phyloP scores from a whole-genome alignment of 2,797 vertebrate species.

The Odontamblyopus lacepedii region DNA sequence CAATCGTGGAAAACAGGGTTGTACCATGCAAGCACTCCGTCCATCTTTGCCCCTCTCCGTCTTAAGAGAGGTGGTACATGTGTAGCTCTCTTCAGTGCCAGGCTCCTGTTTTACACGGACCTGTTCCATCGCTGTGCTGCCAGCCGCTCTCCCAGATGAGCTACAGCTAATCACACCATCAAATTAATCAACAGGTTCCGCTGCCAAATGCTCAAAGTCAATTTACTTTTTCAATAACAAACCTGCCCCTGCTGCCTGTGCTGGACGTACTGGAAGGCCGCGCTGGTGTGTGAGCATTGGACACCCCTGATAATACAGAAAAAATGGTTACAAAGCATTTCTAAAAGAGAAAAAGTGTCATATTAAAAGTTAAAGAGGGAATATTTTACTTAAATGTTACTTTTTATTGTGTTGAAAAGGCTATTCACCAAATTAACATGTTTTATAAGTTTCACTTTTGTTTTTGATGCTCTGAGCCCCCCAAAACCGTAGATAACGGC shows the following conservation, averaged over 20 bases:
- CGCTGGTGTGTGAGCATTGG: conserved; percentile 93
- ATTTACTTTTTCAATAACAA: conserved; percentile 42
- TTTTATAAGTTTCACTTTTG: no score
- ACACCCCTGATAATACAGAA: conserved; percentile 79
- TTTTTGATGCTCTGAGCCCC: no score
- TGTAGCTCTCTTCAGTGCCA: conserved; percentile 88
- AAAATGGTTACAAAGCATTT: background rate
- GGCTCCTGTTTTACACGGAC: conserved; percentile 96
- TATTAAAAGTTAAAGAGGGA: background rate
- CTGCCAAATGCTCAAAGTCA: background rate
- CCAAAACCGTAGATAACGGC: no score
- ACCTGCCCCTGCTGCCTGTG: conserved; percentile 98
- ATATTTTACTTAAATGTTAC: no score
- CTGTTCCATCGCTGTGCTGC: conserved; percentile 82
- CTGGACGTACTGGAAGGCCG: conserved; percentile 98
- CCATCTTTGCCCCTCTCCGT: conserved; percentile 88
- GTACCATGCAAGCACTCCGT: conserved; percentile 95
- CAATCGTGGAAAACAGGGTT: background rate
- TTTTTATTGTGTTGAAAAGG: no score
- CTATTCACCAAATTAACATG: no score
- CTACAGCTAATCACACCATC: conserved; percentile 82
- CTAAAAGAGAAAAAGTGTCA: background rate
- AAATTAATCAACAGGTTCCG: background rate
- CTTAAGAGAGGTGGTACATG: conserved; percentile 85
- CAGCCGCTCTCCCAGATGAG: conserved; percentile 85